Evolutionary conservation across 2,113 vertebrate species (phyloP), one percentile per base, ranked within the genome.

Genomic region (Rhinopomastus cyanomelas): DNA sequence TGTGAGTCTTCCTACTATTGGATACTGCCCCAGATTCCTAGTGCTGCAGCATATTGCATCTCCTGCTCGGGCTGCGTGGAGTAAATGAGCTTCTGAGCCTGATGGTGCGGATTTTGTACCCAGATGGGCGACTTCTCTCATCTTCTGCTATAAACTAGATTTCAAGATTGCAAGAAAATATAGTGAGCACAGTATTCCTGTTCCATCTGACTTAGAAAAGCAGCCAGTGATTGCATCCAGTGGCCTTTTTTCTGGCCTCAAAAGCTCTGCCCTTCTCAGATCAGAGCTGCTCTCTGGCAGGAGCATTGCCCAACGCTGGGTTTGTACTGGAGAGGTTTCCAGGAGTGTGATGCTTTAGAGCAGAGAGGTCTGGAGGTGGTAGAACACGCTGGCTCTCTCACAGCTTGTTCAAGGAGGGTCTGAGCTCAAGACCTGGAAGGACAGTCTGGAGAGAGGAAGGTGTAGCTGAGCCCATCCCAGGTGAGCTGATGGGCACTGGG

Each of bases 121-220:
- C 94, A 91, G 88, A 92, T 88, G 91, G 90, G 80, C 29, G 64
- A 78, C 83, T 91, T 87, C 80, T 87, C 81, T 85, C 76, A 46
- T 92, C 53, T 89, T 89, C 88, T 86, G 59, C 17, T 69, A 42
- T 14, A 51, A 90, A 55, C 13, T 78, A 69, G 77, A 29, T 90
- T 92, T 91, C 44, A 61, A 51, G 57, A 72, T n/a, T 57, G 36
- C 39, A 75, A 78, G 91, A 51, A 91, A 93, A 65, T 71, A 29
- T 1, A 79, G 59, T 22, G 77, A 86, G 62, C 17, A 32, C 1
- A 8, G 46, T 76, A 84, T 79, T 87, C 84, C 64, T 82, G 61
- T 39, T 34, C 66, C 52, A 44, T 53, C 73, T 73, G 51, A 89
- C 59, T 79, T 34, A 9, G 2, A 68, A 76, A 93, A 85, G n/a